Percentiles rank a stretch among this genome's conserved stretches.
These are phyloP conservation scores for Phasianus colchicus DNA, from an alignment of 2,113 vertebrate species.

Conservation along the genomic window DNA sequence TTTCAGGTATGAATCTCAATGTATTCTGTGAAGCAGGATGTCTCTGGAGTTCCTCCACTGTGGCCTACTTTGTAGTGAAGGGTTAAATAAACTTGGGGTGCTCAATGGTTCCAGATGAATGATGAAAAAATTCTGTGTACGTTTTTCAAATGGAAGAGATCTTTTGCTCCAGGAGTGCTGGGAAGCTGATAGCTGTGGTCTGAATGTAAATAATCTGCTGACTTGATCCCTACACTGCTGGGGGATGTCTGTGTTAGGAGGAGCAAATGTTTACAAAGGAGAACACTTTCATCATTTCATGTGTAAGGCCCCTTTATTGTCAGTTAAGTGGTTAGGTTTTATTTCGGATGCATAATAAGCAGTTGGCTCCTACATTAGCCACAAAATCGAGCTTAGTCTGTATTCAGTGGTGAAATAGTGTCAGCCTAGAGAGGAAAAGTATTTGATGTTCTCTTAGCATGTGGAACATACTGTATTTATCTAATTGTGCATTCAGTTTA, in stretches of 20 bases:
- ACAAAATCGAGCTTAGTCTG: background rate
- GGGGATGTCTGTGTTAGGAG: background rate
- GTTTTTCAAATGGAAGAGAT: background rate
- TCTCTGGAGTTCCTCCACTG: background rate
- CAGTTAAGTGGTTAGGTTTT: background rate
- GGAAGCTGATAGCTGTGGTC: background rate
- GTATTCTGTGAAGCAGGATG: background rate
- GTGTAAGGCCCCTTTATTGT: background rate
- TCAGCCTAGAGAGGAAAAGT: slow-evolving; percentile 45
- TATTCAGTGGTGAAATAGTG: slow-evolving; percentile 40
- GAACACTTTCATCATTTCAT: background rate
- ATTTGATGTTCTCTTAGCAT: slow-evolving; percentile 62
- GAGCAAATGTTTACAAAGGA: background rate
- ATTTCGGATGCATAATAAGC: background rate
- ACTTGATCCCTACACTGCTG: background rate
- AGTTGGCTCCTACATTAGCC: background rate
- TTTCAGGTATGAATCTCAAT: fast-evolving
- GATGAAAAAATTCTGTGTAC: background rate
- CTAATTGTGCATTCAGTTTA: slow-evolving; percentile 60
- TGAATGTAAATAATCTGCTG: background rate
- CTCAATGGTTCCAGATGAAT: fast-evolving
- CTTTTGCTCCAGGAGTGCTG: background rate
- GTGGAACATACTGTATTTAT: slow-evolving; percentile 67
- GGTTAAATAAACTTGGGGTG: background rate
- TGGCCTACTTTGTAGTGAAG: background rate